A percentile compares a stretch with the other conserved stretches of the same genome.
These are phyloP conservation scores for Prochilodus magdalenae DNA, from an alignment of 2,113 vertebrate genomes.

Conservation along the genomic window DNA sequence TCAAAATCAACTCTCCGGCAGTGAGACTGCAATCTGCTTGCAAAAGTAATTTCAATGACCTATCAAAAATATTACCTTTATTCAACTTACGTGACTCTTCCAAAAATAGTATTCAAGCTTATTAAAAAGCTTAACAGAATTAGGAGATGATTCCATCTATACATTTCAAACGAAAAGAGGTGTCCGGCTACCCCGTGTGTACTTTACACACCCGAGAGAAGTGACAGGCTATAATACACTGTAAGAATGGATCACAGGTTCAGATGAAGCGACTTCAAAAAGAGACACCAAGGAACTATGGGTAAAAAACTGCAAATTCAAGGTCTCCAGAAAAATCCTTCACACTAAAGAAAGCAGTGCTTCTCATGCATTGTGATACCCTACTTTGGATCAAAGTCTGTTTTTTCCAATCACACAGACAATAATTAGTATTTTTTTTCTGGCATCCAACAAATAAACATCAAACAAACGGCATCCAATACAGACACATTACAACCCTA, in stretches of 20 bases:
- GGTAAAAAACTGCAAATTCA: slow-evolving; percentile 29
- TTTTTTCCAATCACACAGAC: slow-evolving; percentile 20
- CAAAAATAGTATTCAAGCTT: slow-evolving; percentile 75
- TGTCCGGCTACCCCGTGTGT: slow-evolving; percentile 16
- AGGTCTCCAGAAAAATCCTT: slow-evolving; percentile 27
- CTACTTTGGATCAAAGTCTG: slow-evolving; percentile 9
- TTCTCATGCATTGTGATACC: slow-evolving; percentile 15
- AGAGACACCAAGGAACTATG: slow-evolving; percentile 32
- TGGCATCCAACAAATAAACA: slow-evolving; percentile 6
- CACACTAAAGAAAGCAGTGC: slow-evolving; percentile 5
- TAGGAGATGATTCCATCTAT: slow-evolving; percentile 57
- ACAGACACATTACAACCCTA: background rate
- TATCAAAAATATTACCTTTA: slow-evolving; percentile 77
- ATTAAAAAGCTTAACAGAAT: slow-evolving; percentile 58
- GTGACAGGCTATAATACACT: background rate
- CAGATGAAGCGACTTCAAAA: slow-evolving; percentile 42
- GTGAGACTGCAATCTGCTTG: slow-evolving; percentile 1
- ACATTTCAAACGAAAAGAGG: slow-evolving; percentile 52
- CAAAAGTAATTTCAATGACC: slow-evolving; percentile 57
- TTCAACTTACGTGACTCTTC: slow-evolving; percentile 59
- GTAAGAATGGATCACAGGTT: slow-evolving; percentile 34
- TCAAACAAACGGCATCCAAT: slow-evolving; percentile 26
- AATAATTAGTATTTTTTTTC: slow-evolving; percentile 48
- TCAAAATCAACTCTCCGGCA: slow-evolving; percentile 16
- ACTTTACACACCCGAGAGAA: slow-evolving; percentile 11